Evolutionary conservation across 1,140 invertebrate species (phyloP), one percentile per base, ranked within the genome.

Genomic region (Scaptomyza hsui): DNA sequence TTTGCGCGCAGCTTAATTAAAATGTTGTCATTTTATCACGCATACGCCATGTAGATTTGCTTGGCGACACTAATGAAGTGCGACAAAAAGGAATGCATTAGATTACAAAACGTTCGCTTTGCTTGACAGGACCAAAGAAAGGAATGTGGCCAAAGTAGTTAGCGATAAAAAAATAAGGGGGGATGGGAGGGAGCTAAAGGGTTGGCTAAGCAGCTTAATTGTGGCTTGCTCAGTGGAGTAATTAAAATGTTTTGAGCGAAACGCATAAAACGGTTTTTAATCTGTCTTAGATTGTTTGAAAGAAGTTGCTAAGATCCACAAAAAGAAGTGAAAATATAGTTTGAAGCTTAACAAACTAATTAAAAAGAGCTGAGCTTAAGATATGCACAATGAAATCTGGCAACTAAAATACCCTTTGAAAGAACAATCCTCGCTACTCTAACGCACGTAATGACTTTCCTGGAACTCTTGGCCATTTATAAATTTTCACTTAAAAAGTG

Each of bases 131-230:
- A 5, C 4, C 24, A 24, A 24, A 24, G 16, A 67, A 32, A 18
- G 37, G 37, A 60, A 51, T 68, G 57, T 16, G 15, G 24, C 51
- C 26, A 16, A 56, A 49, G 44, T 56, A 35, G 59, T 49, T 41
- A 53, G 47, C 37, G 41, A n/a, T 19, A 13, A 42, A 10, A 44
- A 19, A 2, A 0, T 15, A 2, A 2, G 1, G 10, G 4, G 2
- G 12, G 37, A 13, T 21, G 19, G 39, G 41, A 9, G 21, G 15
- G 2, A 7, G n/a, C n/a, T n/a, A n/a, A 2, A 18, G 9, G 45
- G 1, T 7, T n/a, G 4, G 21, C 10, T 64, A 62, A 74, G 41
- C 42, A 39, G 69, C 69, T 75, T 75, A 72, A 72, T 67, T 75
- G 61, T 61, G 53, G 65, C 57, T 72, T 13, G 6, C 24, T 26